Evolutionary conservation across 2,113 vertebrate genomes (phyloP), one percentile per base, ranked within the genome.

Genomic region (Chauna torquata): DNA sequence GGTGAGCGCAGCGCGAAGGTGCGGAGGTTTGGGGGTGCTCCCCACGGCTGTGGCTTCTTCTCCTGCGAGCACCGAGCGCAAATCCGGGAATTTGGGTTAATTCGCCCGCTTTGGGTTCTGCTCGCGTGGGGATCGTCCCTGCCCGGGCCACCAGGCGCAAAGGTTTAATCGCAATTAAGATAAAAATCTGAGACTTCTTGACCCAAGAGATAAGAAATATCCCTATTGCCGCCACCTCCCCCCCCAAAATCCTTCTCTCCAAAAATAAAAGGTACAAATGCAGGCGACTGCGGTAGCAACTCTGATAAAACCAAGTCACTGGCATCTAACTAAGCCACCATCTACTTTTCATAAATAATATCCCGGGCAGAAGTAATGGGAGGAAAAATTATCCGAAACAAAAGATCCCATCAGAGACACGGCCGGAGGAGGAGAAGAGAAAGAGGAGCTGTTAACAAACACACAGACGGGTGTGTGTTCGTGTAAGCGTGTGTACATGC

Each of bases 191-290:
- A 44, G 8, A 27, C 2, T 5, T 36, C 12, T 1, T 64, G 52
- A 77, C 8, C 6, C 12, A 15, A 19, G 62, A 8, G 68, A 82
- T 40, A 65, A 85, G 77, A 76, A 74, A 28, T 40, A 64, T 8
- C 34, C 32, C 18, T 64, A 5, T 7, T 0, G 7, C 23, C 0
- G 1, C 42, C 34, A 4, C 2, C 11, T 27, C 17, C 18, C 42
- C 6, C 6, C 5, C 4, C 0, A 1, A 62, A 38, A 38, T 30
- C 16, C 38, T 58, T n/a, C 9, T 57, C 30, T 32, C 30, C 55
- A 18, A 17, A 57, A 57, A 42, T 42, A 42, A 42, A 49, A 16
- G 4, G 8, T 32, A 24, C 27, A 78, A 82, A 58, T 2, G 5
- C 20, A n/a, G 34, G 9, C 2, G 5, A 68, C 4, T 6, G 6